A percentile compares a stretch with the other conserved stretches of the same genome.
Conservation (phyloP, 2,888 invertebrate genomes). For the Tethea ocularis region DNA sequence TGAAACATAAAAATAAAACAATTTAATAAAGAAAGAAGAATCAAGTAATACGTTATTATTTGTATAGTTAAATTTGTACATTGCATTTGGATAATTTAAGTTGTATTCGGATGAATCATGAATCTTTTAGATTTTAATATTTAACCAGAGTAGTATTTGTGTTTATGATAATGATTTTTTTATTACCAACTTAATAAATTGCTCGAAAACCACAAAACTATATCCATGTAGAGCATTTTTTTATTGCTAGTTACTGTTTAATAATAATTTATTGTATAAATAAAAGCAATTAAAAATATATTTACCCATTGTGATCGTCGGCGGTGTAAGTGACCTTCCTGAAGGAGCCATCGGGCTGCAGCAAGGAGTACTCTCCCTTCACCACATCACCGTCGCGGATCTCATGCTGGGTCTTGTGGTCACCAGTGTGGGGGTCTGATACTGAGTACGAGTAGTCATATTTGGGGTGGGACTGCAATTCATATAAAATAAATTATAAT, state of each 20-base stretch:
- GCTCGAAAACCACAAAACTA: too few relatives aligned
- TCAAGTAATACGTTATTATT: too few relatives aligned
- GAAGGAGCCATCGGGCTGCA: conserved; percentile 79
- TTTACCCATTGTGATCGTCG: conserved; percentile 79
- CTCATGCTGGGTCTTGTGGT: conserved; percentile 80
- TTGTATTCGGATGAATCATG: too few relatives aligned
- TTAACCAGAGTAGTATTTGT: too few relatives aligned
- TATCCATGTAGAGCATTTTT: too few relatives aligned
- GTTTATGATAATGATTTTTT: too few relatives aligned
- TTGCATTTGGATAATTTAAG: too few relatives aligned
- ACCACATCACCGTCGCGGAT: conserved; percentile 76
- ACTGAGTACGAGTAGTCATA: conserved; percentile 80
- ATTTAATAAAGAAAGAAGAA: background rate
- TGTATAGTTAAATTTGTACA: too few relatives aligned
- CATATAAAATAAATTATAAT: conserved; percentile 11
- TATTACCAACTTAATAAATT: too few relatives aligned
- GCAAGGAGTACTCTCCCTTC: conserved; percentile 78
- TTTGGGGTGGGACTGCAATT: conserved; percentile 75
- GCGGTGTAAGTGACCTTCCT: conserved; percentile 81
- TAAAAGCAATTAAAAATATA: background rate
- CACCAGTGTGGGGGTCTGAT: conserved; percentile 79
- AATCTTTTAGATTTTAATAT: too few relatives aligned
- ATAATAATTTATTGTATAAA: too few relatives aligned
- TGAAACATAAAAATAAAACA: conserved; percentile 42
- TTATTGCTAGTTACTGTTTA: too few relatives aligned